Evolutionary conservation across 2,797 vertebrate species (phyloP), one percentile per base, ranked within the genome.

Genomic region (Microctenopoma stevenorrisi): DNA sequence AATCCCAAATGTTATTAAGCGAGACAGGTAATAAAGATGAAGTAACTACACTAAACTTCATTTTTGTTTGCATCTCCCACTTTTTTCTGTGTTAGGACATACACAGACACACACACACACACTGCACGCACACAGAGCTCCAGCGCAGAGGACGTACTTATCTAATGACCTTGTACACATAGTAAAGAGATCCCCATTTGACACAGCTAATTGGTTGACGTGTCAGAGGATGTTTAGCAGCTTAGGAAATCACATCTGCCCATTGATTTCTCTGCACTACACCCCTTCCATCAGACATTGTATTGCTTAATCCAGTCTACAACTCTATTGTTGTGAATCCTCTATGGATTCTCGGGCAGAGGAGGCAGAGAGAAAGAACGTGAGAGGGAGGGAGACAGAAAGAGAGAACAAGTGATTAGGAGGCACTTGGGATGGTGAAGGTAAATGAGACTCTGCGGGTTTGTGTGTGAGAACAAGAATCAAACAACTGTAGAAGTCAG

Each of bases 261-360:
- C 84, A 93, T 92, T 84, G 90, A 92, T 92, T 89, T 88, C 82
- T 71, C 71, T 55, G 47, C 53, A 28, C 69, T 55, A 40, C 72
- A 28, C 68, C 72, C 67, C 73, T 76, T 78, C 75, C 79, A 81
- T 83, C 85, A 87, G 65, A 89, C 87, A 89, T 83, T 82, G 87
- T 88, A 84, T 73, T 87, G 88, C 88, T 90, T 93, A 93, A 92
- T 93, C 92, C 91, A 89, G 85, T 88, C 89, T 87, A 81, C 86
- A 87, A 76, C 85, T 89, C 83, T 40, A 89, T 91, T 91, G 86
- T 88, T 87, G 84, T 58, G 81, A 92, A 92, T 91, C 86, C 88
- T 88, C 91, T 76, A 78, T 74, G 85, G 90, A 82, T 78, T 78
- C 78, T 52, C 72, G 37, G 59, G 68, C 81, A 64, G 81, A 79